Conservation (phyloP, 2,797 vertebrate species). For the Eutrigla gurnardus region DNA sequence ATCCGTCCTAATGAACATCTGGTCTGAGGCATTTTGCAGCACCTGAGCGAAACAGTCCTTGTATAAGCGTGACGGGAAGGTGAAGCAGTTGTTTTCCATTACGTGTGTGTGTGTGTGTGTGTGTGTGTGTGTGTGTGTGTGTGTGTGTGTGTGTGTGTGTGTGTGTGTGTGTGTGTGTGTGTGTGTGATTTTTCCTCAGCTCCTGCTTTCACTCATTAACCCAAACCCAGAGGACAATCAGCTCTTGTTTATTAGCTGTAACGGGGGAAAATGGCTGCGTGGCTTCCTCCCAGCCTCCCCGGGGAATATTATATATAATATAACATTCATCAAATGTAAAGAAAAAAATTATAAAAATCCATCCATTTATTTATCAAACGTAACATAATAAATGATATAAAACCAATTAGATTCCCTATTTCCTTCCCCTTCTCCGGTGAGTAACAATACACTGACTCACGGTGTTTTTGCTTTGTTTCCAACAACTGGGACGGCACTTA, state of each 20-base stretch:
- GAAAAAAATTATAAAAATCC: constrained; percentile 40
- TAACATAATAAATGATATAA: constrained; percentile 9
- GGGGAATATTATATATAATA: constrained; percentile 30
- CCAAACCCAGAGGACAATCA: constrained; percentile 51
- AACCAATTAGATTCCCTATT: constrained; percentile 5
- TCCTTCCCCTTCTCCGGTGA: constrained; percentile 17
- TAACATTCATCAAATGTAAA: constrained; percentile 35
- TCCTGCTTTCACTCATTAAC: constrained; percentile 63
- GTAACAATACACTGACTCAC: constrained; percentile 66
- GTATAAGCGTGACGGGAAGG: constrained; percentile 30
- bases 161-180: too few relatives aligned
- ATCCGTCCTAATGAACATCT: constrained; percentile 33
- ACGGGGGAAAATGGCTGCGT: constrained; percentile 63
- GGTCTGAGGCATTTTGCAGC: constrained; percentile 30
- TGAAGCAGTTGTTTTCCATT: constrained; percentile 56
- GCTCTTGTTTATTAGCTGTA: constrained; percentile 65
- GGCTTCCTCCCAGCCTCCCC: constrained; percentile 32
- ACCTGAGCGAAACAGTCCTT: constrained; percentile 37
- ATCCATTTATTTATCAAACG: constrained; percentile 20
- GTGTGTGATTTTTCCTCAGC: constrained; percentile 50
- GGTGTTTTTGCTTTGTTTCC: constrained; percentile 78
- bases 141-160: too few relatives aligned
- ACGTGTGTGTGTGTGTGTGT: constrained; percentile 20
- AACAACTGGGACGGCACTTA: constrained; percentile 69
- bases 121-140: too few relatives aligned